Evolutionary conservation across 2,113 vertebrate species (phyloP), one percentile per base, ranked within the genome.

Genomic region (Tinamus guttatus): DNA sequence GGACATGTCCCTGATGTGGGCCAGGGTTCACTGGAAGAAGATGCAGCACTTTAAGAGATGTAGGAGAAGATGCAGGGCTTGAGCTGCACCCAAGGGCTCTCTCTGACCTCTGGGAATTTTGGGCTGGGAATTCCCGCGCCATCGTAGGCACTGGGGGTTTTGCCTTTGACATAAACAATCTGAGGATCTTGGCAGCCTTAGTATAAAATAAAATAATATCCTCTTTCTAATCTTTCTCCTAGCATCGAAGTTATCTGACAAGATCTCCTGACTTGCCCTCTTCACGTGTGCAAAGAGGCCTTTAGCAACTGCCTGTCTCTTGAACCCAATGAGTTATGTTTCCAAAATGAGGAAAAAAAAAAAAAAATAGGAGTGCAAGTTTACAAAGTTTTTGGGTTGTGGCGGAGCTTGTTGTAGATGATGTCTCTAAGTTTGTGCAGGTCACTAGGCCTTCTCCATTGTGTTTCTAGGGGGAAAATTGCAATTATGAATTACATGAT

Each of bases 61-160:
- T 16, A 60, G 49, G 68, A 38, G 43, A 43, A 43, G 43, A 43
- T 17, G 15, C 43, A 43, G 36, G n/a, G 8, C n/a, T 56, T 49
- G 49, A 74, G 18, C 40, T 18, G 14, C 74, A 36, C 28, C 51
- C 1, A 1, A 13, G 38, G 22, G 1, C 74, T 83, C 12, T 19
- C 40, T 13, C 4, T 32, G n/a, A 5, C 0, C 3, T 9, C 19
- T 58, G 58, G 28, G 22, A 0, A 1, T 8, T 25, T 20, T 13
- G 0, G 5, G 9, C 13, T 36, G 13, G 16, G 62, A 19, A 71
- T 54, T 68, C 47, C 0, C 0, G 14, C 1, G 1, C 34, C 24
- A 52, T 1, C 0, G 3, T 30, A 60, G 21, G 34, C 30, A 27
- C 6, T 1, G 15, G 20, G 27, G 54, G 17, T 22, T 94, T 43